phyloP scores from a whole-genome alignment of 2,888 invertebrate species.

The Hedychridium roseum region DNA sequence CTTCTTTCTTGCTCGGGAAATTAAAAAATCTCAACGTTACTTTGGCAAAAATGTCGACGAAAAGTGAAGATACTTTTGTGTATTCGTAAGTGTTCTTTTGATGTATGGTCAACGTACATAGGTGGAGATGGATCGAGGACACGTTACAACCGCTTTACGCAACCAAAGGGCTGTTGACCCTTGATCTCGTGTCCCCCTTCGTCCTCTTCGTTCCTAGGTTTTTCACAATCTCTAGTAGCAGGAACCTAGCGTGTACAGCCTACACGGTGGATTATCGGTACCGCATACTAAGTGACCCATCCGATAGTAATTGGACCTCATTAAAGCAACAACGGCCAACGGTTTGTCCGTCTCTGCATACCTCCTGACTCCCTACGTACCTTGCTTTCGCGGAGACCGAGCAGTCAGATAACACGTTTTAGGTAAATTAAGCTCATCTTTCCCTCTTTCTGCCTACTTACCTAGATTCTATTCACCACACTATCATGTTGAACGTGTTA shows the following conservation, averaged over 20 bases:
- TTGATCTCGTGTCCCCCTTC: slow-evolving; percentile 31
- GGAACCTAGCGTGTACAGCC: slow-evolving; percentile 48
- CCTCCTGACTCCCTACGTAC: slow-evolving; percentile 17
- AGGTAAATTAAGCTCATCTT: slow-evolving; percentile 47
- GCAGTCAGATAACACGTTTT: slow-evolving; percentile 39
- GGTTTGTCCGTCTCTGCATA: slow-evolving; percentile 24
- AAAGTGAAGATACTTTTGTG: too few species aligned
- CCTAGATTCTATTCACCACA: slow-evolving; percentile 6
- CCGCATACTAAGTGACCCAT: slow-evolving; percentile 54
- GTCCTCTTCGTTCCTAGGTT: slow-evolving; percentile 17
- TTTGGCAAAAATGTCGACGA: too few species aligned
- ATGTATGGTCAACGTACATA: too few species aligned
- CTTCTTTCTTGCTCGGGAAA: too few species aligned
- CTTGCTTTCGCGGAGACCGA: slow-evolving; percentile 16
- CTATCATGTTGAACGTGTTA: too few species aligned
- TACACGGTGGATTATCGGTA: slow-evolving; percentile 49
- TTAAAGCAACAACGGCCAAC: slow-evolving; percentile 54
- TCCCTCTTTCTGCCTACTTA: slow-evolving; percentile 19
- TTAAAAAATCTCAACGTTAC: too few species aligned
- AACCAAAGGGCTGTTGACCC: slow-evolving; percentile 47
- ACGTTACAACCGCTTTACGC: slow-evolving; percentile 10
- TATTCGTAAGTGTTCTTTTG: too few species aligned
- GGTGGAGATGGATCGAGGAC: too few species aligned
- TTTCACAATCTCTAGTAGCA: too few species aligned
- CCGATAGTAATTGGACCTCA: slow-evolving; percentile 57